Base-by-base conservation (phyloP, 2,113 vertebrate genomes). In the Pantherophis guttatus region DNA sequence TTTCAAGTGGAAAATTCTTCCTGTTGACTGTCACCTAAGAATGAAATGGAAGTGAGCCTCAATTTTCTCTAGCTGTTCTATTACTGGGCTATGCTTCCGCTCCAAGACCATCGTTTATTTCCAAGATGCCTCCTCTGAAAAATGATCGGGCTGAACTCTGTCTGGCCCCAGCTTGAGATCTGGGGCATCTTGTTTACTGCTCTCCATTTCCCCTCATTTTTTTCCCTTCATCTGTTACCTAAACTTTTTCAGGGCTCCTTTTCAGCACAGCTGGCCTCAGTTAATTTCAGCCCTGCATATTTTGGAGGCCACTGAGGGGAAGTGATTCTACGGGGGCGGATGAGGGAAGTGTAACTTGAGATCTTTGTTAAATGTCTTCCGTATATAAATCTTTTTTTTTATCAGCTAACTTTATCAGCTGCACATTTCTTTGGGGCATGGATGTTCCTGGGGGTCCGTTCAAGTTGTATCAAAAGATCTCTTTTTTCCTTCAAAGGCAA, bases 301-400 rank as follows among this genome's bases (percentile, higher is more conserved):
- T 93, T 54, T 89, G 90, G 91, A 94, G 48, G 89, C 94, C 94
- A 91, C 87, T 90, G 57, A 86, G 86, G 93, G 87, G 86, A 93
- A 58, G 6, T 92, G 58, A 54, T 65, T 92, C 39, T 55, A 75
- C 15, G 53, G 87, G 93, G 3, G 1, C 48, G 39, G 44, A 54
- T 26, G 33, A 26, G 52, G 15, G 29, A 81, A 59, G 23, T 33
- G 85, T 93, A 93, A 75, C 58, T 55, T 48, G 89, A 90, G 59
- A 90, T 57, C n/a, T 87, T 70, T 48, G n/a, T 70, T 55, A 62
- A 92, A 62, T 65, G 29, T 91, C 58, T 52, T n/a, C 33, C 17
- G 3, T 50, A 53, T 87, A 55, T 86, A 88, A 54, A 26, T 23
- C 2, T 23, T 65, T 57, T 54, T 54, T 54, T 85, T 88, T 53